Percentiles rank a stretch among this genome's conserved stretches.
These are phyloP conservation scores for Psilanteris sp. DNA, from an alignment of 1,140 invertebrate species.

Conservation along the genomic window DNA sequence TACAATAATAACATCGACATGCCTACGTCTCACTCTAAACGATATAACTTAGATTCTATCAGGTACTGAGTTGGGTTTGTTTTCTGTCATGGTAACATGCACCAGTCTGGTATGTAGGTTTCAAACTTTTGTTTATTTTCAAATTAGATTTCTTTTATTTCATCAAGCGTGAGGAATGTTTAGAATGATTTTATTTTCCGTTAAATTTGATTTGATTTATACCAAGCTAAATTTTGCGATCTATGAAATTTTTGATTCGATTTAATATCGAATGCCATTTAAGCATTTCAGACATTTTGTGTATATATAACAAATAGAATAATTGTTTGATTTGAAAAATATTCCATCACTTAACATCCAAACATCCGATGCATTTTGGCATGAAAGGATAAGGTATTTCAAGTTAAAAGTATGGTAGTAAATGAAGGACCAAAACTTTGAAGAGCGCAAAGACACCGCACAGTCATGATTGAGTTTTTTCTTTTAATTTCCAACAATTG, in stretches of 20 bases:
- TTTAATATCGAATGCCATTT: too few species aligned
- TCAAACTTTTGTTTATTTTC: slow-evolving; percentile 44
- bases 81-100: slow-evolving; percentile 80
- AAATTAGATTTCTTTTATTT: slow-evolving; percentile 47
- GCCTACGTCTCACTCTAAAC: slow-evolving; percentile 77
- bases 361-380: slow-evolving; percentile 44
- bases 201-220: slow-evolving; percentile 3
- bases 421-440: slow-evolving; percentile 17
- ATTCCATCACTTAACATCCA: slow-evolving; percentile 18
- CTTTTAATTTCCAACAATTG: too few species aligned
- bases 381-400: slow-evolving; percentile 3
- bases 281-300: too few species aligned
- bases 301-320: too few species aligned
- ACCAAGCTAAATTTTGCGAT: too few species aligned
- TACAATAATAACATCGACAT: slow-evolving; percentile 79
- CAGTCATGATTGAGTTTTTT: too few species aligned
- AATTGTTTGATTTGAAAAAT: slow-evolving; percentile 15
- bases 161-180: slow-evolving; percentile 40
- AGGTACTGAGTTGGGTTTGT: slow-evolving; percentile 78
- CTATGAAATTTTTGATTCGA: too few species aligned
- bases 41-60: slow-evolving; percentile 80
- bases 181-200: not conserved
- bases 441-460: slow-evolving; percentile 3
- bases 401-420: slow-evolving; percentile 1
- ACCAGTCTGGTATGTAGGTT: slow-evolving; percentile 76